Evolutionary conservation across 2,797 vertebrate genomes (phyloP), one percentile per base, ranked within the genome.

Genomic region (Parambassis ranga): DNA sequence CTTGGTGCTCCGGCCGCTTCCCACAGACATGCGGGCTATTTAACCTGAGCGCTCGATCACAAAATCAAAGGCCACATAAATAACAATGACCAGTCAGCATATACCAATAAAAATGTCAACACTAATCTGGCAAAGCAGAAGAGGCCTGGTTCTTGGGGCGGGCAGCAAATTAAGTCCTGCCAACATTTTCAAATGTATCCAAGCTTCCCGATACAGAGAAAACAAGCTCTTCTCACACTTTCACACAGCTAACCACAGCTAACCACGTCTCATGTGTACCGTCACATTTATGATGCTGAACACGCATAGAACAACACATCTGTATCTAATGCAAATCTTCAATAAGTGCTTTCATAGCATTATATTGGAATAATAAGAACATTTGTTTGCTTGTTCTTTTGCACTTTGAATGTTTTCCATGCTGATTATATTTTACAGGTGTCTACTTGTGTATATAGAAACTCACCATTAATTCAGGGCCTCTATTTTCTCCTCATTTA

Each of bases 11-110:
- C 36, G 7, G 55, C 36, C 15, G 23, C 10, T 15, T 69, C 49
- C 49, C 43, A 18, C 18, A 14, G 51, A 31, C 49, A 64, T 14
- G 55, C 39, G 33, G 50, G 48, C 44, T 26, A 39, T 51, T 68
- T 38, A 51, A 71, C 58, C 53, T 19, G 18, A 60, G 38, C 6
- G 11, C 55, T 70, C 30, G 1, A 71, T 70, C 38, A 7, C 39
- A 51, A 62, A 83, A 77, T 78, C 77, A 83, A 74, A 80, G 51
- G 63, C 44, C 62, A 30, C 80, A 49, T 83, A 63, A 80, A 78
- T 78, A 67, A 77, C 37, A 37, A 71, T 42, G 60, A 81, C 13
- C 27, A 60, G 69, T 65, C 57, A 47, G 67, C 19, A n/a, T 61
- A 57, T 2, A 31, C 65, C 35, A 63, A 74, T 79, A 81, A 81